Evolutionary conservation across 2,113 vertebrate genomes (phyloP), one percentile per base, ranked within the genome.

Genomic region (Neolamprologus fasciatus): DNA sequence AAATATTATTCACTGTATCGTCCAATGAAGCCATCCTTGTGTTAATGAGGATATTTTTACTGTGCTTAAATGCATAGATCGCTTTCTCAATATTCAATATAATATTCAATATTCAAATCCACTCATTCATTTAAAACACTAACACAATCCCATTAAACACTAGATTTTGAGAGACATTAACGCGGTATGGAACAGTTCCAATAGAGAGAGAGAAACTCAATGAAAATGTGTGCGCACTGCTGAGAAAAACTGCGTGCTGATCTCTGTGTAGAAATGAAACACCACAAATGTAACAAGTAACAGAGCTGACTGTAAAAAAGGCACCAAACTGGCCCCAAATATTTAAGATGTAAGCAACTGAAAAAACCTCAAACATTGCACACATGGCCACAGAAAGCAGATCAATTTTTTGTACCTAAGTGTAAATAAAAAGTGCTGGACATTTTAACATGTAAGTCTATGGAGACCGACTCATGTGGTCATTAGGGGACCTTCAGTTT

Each of bases 211-310:
- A 11, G n/a, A 23, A 71, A 71, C 66, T 71, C 35, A 8, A 23
- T 5, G n/a, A 16, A 71, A 42, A 0, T 4, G n/a, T 9, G 13
- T 42, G n/a, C 2, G 3, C 35, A 42, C 66, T 42, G 37, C 37
- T 73, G 37, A 73, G 66, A 73, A 71, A 71, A 16, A 45, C 2
- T 26, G 66, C 12, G 3, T 45, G 1, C 3, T 6, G n/a, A 73
- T 10, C 37, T 16, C 3, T 16, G 37, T 42, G 35, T 45, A 26
- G 66, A 71, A 71, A 71, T 10, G 8, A 45, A 42, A 71, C 37
- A 26, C n/a, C 19, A 42, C 37, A 6, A 42, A 42, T 42, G 5
- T 71, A 3, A 71, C 0, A 0, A 45, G 66, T 71, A 71, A 45
- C 66, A 2, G 37, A 42, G n/a, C 66, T 16, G n/a, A 23, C 68